A percentile compares a stretch with the other conserved stretches of the same genome.
These are phyloP conservation scores for Notechis scutatus DNA, from an alignment of 2,113 vertebrate species.

Conservation along the genomic window DNA sequence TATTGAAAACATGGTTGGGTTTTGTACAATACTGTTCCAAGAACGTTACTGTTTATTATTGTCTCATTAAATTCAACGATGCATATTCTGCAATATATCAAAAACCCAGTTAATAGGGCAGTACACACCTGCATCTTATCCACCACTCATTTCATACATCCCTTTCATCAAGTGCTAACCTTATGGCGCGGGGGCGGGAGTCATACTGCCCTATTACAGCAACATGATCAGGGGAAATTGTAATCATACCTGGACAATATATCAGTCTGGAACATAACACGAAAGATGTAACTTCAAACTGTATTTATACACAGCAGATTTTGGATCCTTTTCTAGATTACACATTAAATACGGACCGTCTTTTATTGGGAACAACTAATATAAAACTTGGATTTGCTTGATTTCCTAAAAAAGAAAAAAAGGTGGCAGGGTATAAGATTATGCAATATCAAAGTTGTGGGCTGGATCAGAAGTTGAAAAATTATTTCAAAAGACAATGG, in stretches of 20 bases:
- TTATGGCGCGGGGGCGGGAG: neutral
- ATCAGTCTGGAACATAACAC: neutral
- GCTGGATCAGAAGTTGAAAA: neutral
- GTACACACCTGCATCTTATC: neutral
- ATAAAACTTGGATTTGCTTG: neutral
- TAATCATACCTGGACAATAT: neutral
- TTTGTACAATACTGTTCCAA: neutral
- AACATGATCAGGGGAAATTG: neutral
- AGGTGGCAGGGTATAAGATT: neutral
- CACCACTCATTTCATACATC: neutral
- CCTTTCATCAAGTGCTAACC: neutral
- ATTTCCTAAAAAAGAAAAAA: neutral
- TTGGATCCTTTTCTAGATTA: neutral
- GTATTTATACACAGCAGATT: neutral
- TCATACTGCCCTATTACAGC: neutral
- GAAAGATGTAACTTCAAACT: neutral
- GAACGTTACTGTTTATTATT: neutral
- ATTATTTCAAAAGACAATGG: neutral
- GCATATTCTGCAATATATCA: neutral
- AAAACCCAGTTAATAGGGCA: neutral
- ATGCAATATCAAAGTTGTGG: neutral
- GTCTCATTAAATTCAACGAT: neutral
- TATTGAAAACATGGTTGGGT: neutral
- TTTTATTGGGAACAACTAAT: neutral
- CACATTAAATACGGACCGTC: neutral